A percentile compares a stretch with the other conserved stretches of the same genome.
These are phyloP conservation scores for Ophioninae sp. DNA, from an alignment of 2,888 invertebrate genomes.

Conservation along the genomic window DNA sequence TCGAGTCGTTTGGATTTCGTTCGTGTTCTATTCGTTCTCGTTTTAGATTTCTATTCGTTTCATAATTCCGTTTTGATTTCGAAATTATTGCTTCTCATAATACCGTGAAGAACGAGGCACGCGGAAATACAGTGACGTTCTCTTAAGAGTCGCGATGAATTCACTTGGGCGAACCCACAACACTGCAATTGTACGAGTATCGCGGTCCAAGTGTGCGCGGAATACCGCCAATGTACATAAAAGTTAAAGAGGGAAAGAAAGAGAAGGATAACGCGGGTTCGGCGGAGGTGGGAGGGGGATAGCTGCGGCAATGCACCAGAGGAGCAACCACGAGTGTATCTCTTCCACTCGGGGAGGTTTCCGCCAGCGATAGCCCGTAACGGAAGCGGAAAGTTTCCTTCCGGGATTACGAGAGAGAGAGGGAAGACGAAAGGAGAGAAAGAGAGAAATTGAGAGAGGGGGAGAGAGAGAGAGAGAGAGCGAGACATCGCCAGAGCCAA, in stretches of 20 bases:
- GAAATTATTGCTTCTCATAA: slow-evolving; percentile 20
- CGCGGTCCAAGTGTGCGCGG: slow-evolving; percentile 35
- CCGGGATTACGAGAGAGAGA: slow-evolving; percentile 70
- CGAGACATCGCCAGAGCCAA: slow-evolving; percentile 47
- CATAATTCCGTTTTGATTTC: no score
- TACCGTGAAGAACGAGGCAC: slow-evolving; percentile 45
- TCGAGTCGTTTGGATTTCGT: no score
- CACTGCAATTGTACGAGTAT: slow-evolving; percentile 34
- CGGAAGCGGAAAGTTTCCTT: slow-evolving; percentile 74
- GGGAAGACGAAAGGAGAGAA: slow-evolving; percentile 32
- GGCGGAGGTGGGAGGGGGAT: slow-evolving; percentile 19
- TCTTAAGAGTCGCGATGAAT: slow-evolving; percentile 27
- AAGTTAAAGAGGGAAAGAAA: neutral
- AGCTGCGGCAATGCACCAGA: slow-evolving; percentile 58
- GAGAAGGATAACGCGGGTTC: neutral
- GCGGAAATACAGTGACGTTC: slow-evolving; percentile 46
- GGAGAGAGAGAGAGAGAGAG: slow-evolving; percentile 6
- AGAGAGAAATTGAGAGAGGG: neutral
- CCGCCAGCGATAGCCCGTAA: slow-evolving; percentile 71
- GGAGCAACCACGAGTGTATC: slow-evolving; percentile 70
- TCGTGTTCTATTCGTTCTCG: no score
- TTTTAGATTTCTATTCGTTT: no score
- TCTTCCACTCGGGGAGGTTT: slow-evolving; percentile 74
- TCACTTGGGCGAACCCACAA: slow-evolving; percentile 22
- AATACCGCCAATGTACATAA: slow-evolving; percentile 26